A percentile compares a stretch with the other conserved stretches of the same genome.
Evolutionary conservation across 2,797 vertebrate species (phyloP).

Genomic region (Eulemur coronatus): DNA sequence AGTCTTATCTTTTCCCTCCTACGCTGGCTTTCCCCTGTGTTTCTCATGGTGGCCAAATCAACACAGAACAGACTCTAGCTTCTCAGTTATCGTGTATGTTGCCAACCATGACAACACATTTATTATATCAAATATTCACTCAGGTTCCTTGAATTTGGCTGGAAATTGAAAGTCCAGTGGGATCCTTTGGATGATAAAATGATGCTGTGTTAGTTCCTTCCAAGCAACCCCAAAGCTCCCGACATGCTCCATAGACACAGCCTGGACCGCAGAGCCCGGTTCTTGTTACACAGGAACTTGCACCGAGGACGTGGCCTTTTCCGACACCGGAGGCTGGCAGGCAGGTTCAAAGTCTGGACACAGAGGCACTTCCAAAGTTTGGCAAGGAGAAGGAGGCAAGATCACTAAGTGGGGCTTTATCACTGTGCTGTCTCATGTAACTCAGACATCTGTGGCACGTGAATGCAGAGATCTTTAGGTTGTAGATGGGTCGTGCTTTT

Average conservation of each 20-base stretch:
- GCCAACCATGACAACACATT: not conserved
- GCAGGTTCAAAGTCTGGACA: conserved; percentile 85
- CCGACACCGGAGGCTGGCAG: conserved; percentile 34
- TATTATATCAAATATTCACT: not conserved
- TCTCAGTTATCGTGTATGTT: not conserved
- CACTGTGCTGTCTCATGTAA: conserved; percentile 69
- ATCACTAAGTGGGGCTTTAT: conserved; percentile 76
- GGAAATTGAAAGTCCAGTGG: not conserved
- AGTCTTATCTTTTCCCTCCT: not conserved
- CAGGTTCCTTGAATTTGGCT: conserved; percentile 18
- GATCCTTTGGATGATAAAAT: not conserved
- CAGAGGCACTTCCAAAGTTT: conserved; percentile 93
- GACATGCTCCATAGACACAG: not conserved
- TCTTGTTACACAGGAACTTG: conserved; percentile 12
- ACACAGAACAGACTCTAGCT: conserved; percentile 14
- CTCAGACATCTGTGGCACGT: not conserved
- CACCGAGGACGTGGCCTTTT: conserved; percentile 23
- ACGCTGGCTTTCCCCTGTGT: not conserved
- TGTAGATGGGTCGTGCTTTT: conserved; percentile 85
- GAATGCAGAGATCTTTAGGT: conserved; percentile 73
- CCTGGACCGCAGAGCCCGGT: not conserved
- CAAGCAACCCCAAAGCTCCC: not conserved
- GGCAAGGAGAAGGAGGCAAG: conserved; percentile 73
- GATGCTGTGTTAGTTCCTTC: not conserved
- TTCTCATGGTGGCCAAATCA: not conserved